Evolutionary conservation across 1,140 invertebrate species (phyloP), one percentile per base, ranked within the genome.

Genomic region (Bombyx mori): DNA sequence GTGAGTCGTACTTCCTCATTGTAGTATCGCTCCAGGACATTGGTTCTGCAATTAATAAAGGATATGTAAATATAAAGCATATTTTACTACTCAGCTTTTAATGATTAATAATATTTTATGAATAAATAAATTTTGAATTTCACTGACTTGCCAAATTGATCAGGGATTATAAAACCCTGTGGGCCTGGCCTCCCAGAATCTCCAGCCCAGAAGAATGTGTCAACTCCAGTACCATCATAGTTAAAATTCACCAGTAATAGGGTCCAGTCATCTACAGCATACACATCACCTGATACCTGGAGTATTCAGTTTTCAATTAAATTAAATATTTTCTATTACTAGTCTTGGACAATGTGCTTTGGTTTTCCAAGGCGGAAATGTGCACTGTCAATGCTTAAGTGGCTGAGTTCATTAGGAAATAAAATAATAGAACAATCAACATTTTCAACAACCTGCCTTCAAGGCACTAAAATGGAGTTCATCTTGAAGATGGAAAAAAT

Each of bases 151-250:
- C 95, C 94, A 87, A 92, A 91, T 79, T 97, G 94, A 72, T 97
- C 94, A 6, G 96, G 94, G 4, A 98, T 93, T 59, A 98, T 96
- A 72, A 97, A 97, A 6, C 96, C 96, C 75, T 97, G 93, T 0
- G 95, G 95, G 5, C 95, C 95, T 0, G 96, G 96, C 42, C 95
- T 82, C 69, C 95, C 95, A 0, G 94, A 91, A n/a, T 94, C 91
- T 44, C 96, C 97, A 5, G 95, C 94, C 95, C 95, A 97, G 78
- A 98, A 98, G 81, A 96, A 98, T 6, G 95, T 95, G 75, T 97
- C 96, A 35, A 92, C 93, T 7, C 96, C 96, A 54, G 95, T 94
- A 18, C 97, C 97, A 88, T 98, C 96, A 68, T 98, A 98, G 77
- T 92, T 96, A 69, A 98, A 98, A 44, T 92, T 91, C 10, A 92